Evolutionary conservation across 2,888 invertebrate genomes (phyloP), one percentile per base, ranked within the genome.

Genomic region (Scrobipalpa costella): DNA sequence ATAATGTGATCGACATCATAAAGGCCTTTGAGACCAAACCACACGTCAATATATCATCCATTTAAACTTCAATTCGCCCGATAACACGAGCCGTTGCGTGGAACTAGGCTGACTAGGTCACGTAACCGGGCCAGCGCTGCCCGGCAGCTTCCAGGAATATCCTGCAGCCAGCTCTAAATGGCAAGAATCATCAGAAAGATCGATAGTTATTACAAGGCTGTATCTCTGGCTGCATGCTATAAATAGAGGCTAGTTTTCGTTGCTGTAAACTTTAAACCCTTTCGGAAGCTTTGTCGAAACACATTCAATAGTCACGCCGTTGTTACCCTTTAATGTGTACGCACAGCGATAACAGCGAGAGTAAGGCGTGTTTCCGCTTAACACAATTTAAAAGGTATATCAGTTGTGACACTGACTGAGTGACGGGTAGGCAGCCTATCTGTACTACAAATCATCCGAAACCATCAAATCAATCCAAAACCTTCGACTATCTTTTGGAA

Each of bases 71-170:
- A 27, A 27, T 27, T 2, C 27, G 5, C 27, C 2, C 27, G 27
- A 27, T 27, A 27, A 67, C 67, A 63, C 74, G 70, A 85, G 85
- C 81, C 84, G 85, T 85, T 85, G 85, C 83, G 68, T 52, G 50
- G 21, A 73, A 44, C n/a, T 57, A 64, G 52, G 69, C 66, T 69
- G 80, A 80, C 65, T 83, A 77, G 84, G 83, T 63, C 84, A 71
- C 73, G 72, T 68, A 81, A 80, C 64, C 78, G 74, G 80, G 85
- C 74, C 84, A 73, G 65, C 73, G 81, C 82, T 69, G 74, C 76
- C 70, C 47, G 13, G 27, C 47, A 34, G 69, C 72, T 69, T 49
- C 72, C 73, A 68, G 69, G 69, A n/a, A 65, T 63, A 59, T 67
- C 73, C 69, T 66, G 70, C 72, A 72, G 71, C 69, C 44, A 44